These are phyloP conservation scores for Leucoraja erinaceus DNA, from an alignment of 2,113 vertebrate genomes.

Conservation along the genomic window DNA sequence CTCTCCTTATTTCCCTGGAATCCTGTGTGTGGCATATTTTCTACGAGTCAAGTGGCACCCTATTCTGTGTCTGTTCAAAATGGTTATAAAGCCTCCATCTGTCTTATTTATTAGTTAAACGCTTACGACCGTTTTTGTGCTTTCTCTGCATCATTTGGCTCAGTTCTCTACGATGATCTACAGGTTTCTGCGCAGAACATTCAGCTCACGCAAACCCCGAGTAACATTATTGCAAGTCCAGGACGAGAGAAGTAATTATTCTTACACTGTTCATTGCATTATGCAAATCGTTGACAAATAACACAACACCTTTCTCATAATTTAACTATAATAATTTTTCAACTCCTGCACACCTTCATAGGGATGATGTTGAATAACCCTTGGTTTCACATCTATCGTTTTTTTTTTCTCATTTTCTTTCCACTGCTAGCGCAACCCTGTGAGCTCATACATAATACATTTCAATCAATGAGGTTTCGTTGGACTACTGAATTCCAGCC, in stretches of 20 bases:
- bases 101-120: neutral
- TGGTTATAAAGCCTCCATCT: neutral
- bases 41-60: neutral
- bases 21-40: neutral
- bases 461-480: constrained; percentile 41
- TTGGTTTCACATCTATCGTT: constrained; percentile 40
- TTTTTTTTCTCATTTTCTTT: constrained; percentile 41
- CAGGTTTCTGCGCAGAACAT: neutral
- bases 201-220: neutral
- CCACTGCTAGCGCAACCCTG: neutral
- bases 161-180: neutral
- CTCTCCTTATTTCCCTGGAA: neutral
- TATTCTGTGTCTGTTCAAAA: neutral
- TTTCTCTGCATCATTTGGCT: neutral
- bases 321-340: neutral
- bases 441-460: constrained; percentile 48
- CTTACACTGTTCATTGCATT: neutral
- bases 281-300: neutral
- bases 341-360: neutral
- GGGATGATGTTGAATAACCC: constrained; percentile 49
- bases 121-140: neutral
- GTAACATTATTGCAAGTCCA: neutral
- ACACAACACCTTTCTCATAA: neutral
- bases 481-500: constrained; percentile 47
- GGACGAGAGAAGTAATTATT: neutral